Base-by-base conservation (phyloP, 2,113 vertebrate species). In the Gavia stellata region DNA sequence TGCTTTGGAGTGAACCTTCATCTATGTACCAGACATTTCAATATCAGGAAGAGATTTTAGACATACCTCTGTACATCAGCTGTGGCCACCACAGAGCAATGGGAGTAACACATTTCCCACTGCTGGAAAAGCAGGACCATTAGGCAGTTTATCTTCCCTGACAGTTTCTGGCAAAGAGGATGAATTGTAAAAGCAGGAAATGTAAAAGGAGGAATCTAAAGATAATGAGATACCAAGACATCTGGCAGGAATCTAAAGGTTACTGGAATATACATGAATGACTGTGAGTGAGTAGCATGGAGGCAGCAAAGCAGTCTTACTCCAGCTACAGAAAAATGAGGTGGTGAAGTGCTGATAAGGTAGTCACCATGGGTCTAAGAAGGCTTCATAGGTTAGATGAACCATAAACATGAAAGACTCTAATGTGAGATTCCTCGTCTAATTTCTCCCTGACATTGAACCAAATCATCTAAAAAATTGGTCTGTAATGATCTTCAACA, bases 381-480 rank as follows among this genome's bases (percentile, higher is more conserved):
- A 56, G 21, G 52, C 14, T 86, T 88, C 21, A 19, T 45, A 58
- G 6, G 4, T 45, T 58, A 68, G 14, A 62, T 40, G 6, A 74
- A 52, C 14, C 20, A 8, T 20, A 66, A 88, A 56, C 24, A 23
- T 40, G 25, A 75, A 68, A 79, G 25, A 36, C 33, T 33, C 5
- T 9, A 83, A 45, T 2, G 6, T 68, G 67, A 77, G 38, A 71
- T 49, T 65, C 20, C 18, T 79, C 12, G 79, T 79, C 71, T 67
- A 67, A 80, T 42, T 85, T 79, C 24, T 66, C 28, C 40, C 28
- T 40, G 16, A 74, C 15, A 25, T 5, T 23, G 45, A 62, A 79
- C 2, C 0, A 12, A 71, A 62, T 71, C 3, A 62, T 33, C 10
- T 4, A 33, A 9, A 3, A 4, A 65, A 56, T 18, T 66, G 2